phyloP scores from a whole-genome alignment of 2,113 vertebrate genomes.

The Strigops habroptila region DNA sequence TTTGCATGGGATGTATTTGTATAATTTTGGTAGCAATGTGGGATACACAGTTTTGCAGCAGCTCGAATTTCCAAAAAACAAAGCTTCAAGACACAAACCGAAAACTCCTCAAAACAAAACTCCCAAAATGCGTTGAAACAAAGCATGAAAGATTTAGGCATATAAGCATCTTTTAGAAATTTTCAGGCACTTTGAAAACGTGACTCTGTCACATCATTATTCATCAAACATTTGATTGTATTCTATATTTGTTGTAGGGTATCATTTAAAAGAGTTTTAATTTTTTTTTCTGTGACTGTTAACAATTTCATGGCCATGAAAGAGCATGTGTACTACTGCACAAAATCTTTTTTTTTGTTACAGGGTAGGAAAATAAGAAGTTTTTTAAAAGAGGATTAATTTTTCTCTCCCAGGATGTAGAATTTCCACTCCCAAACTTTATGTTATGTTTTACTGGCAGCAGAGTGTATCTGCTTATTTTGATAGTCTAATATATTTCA shows the following conservation, averaged over 20 bases:
- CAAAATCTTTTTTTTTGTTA: background rate
- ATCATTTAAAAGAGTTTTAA: background rate
- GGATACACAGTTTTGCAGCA: background rate
- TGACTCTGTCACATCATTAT: background rate
- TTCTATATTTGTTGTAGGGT: background rate
- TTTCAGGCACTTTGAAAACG: background rate
- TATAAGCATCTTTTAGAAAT: background rate
- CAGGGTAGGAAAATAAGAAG: background rate
- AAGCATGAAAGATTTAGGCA: background rate
- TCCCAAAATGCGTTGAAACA: background rate
- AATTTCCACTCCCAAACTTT: background rate
- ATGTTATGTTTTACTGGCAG: background rate
- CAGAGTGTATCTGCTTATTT: background rate
- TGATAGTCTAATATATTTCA: background rate
- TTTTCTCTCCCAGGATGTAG: background rate
- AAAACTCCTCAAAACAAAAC: background rate
- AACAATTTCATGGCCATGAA: background rate
- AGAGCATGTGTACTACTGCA: accelerated
- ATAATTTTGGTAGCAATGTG: background rate
- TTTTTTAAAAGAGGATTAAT: background rate
- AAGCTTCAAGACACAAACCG: background rate
- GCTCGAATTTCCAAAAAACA: background rate
- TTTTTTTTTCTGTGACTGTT: background rate
- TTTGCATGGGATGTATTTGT: background rate
- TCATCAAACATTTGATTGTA: background rate